Evolutionary conservation across 1,140 invertebrate genomes (phyloP), one percentile per base, ranked within the genome.

Genomic region (Harpegnathos saltator): DNA sequence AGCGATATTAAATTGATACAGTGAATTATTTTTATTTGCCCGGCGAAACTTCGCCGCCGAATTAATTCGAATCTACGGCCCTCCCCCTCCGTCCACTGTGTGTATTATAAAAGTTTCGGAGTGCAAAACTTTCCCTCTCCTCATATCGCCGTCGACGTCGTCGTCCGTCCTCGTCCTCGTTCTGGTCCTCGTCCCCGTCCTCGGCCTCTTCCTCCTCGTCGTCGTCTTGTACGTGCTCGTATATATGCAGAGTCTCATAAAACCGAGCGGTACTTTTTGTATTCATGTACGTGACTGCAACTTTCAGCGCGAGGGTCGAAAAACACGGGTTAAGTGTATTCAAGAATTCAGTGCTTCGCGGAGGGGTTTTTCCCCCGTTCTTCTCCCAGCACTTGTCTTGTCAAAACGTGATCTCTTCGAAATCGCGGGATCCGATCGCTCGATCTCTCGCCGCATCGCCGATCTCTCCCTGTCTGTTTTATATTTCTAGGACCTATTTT

Each of bases 31-130:
- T 89, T 91, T 90, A 90, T 89, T 90, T 88, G 61, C 77, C 59
- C 38, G 77, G 56, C 68, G 85, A 89, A 91, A 91, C 82, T 91
- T 91, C 59, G 74, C 89, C 88, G 90, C 86, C 90, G 85, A 91
- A 91, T 91, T 90, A 91, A 91, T 91, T 89, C 85, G 84, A 89
- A 91, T 91, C 90, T 89, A 91, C 80, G 82, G 83, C 48, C 48
- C n/a, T n/a, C n/a, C n/a, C n/a, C n/a, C n/a, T n/a, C 50, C 71
- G 73, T n/a, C n/a, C 61, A 56, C 74, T 80, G 82, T 54, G 68
- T 72, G 86, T 84, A 88, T 88, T 85, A 88, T 83, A 75, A 89
- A 89, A 89, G 83, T 89, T 89, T 88, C 71, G 24, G 52, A 50
- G 56, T 15, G 52, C 66, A 73, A 82, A 74, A 44, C 38, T 75